These are phyloP conservation scores for Rhinichthys osculus DNA, from an alignment of 2,797 vertebrate species.

Conservation along the genomic window DNA sequence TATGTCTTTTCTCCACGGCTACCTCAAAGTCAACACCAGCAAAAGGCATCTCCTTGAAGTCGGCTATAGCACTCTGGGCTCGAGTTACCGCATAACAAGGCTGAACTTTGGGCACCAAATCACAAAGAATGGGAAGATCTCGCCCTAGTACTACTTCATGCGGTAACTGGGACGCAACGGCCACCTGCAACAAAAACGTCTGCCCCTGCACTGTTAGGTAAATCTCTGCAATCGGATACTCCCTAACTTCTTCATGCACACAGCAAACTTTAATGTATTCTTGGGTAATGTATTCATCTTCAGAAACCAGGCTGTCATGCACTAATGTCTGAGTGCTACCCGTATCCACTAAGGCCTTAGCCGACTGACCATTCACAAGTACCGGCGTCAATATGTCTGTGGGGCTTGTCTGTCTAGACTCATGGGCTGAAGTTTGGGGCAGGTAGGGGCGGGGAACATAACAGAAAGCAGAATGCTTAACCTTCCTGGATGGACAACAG, in stretches of 20 bases:
- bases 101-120: slow-evolving; percentile 15
- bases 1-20: background rate
- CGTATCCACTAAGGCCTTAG: no score
- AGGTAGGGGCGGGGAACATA: background rate
- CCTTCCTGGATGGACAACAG: slow-evolving; percentile 8
- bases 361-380: slow-evolving; percentile 20
- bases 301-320: background rate
- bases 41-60: slow-evolving; percentile 27
- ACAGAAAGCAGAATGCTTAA: slow-evolving; percentile 9
- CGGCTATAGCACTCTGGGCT: slow-evolving; percentile 2
- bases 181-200: background rate
- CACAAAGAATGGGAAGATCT: slow-evolving; percentile 12
- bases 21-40: slow-evolving; percentile 1
- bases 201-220: slow-evolving; percentile 30
- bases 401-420: background rate
- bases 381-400: background rate
- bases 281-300: background rate
- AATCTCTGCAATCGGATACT: slow-evolving; percentile 16
- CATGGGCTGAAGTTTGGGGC: background rate
- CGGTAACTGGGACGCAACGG: slow-evolving; percentile 6
- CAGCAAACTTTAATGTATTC: slow-evolving; percentile 28
- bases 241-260: slow-evolving; percentile 39
- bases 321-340: slow-evolving; percentile 27
- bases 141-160: slow-evolving; percentile 24
- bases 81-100: slow-evolving; percentile 10